A percentile compares a stretch with the other conserved stretches of the same genome.
Conservation (phyloP, 37 sponge, comb jelly and placozoan species). For the Eunapius fragilis region DNA sequence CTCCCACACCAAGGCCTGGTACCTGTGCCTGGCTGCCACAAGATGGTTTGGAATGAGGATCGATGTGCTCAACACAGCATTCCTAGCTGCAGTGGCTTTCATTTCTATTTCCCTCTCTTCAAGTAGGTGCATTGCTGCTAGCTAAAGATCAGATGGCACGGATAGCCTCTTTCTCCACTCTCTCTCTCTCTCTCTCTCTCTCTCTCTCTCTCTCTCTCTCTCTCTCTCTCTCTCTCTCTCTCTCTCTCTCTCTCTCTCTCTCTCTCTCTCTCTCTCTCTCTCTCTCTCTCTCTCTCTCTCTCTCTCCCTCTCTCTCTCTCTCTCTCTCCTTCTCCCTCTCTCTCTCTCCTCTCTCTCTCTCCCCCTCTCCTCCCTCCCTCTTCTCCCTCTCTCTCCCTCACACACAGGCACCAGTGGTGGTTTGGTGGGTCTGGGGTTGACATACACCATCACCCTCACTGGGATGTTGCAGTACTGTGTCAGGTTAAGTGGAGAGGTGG, state of each 20-base stretch:
- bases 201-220: not conserved
- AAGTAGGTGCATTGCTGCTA: constrained; percentile 1
- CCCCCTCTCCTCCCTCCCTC: not conserved
- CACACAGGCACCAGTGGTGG: constrained; percentile 36
- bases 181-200: not conserved
- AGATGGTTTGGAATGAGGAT: constrained; percentile 58
- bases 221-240: not conserved
- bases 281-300: not conserved
- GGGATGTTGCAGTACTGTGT: constrained; percentile 83
- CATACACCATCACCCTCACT: constrained; percentile 69
- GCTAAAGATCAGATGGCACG: not conserved
- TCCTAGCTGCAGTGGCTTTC: constrained; percentile 30
- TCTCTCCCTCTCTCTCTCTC: not conserved
- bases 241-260: not conserved
- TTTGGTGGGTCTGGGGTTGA: constrained; percentile 67
- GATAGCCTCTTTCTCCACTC: not conserved
- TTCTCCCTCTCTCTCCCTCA: not conserved
- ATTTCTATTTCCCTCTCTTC: constrained; percentile 19
- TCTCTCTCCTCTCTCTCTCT: not conserved
- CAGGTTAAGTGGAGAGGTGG: constrained; percentile 81
- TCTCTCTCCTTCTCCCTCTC: no score
- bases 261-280: not conserved
- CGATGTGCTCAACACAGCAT: constrained; percentile 20
- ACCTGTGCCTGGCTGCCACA: constrained; percentile 21
- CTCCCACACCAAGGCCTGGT: constrained; percentile 53